Conservation (phyloP, 1,140 invertebrate species). For the Diachasma alloeum region DNA sequence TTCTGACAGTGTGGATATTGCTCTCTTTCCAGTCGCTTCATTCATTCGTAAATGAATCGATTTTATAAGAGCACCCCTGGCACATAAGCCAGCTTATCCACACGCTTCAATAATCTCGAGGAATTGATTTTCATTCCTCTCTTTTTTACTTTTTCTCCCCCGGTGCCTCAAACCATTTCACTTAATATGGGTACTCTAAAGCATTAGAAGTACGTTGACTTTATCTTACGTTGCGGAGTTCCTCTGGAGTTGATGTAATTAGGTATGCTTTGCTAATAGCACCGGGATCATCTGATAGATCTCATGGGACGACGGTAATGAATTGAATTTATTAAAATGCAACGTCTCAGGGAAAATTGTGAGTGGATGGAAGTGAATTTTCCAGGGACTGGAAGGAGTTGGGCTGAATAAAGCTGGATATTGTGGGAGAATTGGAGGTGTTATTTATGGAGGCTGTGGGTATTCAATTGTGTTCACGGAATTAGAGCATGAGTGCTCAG, state of each 20-base stretch:
- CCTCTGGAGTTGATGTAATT: background rate
- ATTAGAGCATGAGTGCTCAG: no score
- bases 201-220: background rate
- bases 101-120: slow-evolving; percentile 2
- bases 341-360: background rate
- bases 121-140: background rate
- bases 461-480: no score
- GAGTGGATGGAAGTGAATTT: background rate
- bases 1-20: background rate
- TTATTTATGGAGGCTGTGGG: no score
- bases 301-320: no score
- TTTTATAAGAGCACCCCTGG: background rate
- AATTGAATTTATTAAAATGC: background rate
- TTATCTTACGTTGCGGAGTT: background rate
- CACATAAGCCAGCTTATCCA: background rate
- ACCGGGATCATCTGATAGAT: background rate
- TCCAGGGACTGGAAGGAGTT: background rate
- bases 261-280: background rate
- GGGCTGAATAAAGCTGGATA: no score
- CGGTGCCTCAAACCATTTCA: background rate
- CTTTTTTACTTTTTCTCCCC: background rate
- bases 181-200: no score
- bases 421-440: no score
- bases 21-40: background rate
- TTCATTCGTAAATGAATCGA: slow-evolving; percentile 1